Evolutionary conservation across 2,113 vertebrate genomes (phyloP).

Genomic region (Pachyramphus minor): DNA sequence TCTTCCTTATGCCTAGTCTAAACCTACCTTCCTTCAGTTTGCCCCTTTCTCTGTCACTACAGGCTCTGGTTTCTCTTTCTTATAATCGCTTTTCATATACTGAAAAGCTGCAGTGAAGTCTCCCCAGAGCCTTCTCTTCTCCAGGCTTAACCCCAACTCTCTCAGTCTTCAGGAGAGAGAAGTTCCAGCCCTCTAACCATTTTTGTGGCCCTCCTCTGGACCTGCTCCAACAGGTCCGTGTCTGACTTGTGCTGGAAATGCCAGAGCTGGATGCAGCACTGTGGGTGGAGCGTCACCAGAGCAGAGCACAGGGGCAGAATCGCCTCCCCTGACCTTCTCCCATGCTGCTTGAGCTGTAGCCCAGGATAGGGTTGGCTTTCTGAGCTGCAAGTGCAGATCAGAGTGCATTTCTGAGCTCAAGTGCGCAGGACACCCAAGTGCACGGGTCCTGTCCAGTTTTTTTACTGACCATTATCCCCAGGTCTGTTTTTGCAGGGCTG

Average conservation of each 20-base stretch:
- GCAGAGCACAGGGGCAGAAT: neutral
- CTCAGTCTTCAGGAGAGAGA: neutral
- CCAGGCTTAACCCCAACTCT: neutral
- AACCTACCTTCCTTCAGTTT: neutral
- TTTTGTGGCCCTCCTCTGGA: neutral
- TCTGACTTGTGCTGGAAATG: neutral
- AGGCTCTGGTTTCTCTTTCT: neutral
- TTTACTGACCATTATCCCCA: neutral
- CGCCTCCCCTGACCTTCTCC: neutral
- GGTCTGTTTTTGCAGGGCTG: accelerated
- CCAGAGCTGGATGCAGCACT: neutral
- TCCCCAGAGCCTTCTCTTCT: neutral
- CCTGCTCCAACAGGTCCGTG: accelerated
- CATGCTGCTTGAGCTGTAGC: neutral
- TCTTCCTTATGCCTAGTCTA: neutral
- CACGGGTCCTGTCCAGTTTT: accelerated
- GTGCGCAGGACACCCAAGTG: too few species aligned
- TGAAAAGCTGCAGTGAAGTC: neutral
- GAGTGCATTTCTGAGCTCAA: too few species aligned
- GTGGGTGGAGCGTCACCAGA: neutral
- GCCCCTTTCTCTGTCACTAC: neutral
- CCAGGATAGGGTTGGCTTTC: accelerated
- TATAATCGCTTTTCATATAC: neutral
- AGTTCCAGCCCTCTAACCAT: neutral
- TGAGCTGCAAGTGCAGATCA: accelerated